Percentiles rank a stretch among this genome's conserved stretches.
Evolutionary conservation across 1,140 invertebrate species (phyloP).

Genomic region (Maniola jurtina): DNA sequence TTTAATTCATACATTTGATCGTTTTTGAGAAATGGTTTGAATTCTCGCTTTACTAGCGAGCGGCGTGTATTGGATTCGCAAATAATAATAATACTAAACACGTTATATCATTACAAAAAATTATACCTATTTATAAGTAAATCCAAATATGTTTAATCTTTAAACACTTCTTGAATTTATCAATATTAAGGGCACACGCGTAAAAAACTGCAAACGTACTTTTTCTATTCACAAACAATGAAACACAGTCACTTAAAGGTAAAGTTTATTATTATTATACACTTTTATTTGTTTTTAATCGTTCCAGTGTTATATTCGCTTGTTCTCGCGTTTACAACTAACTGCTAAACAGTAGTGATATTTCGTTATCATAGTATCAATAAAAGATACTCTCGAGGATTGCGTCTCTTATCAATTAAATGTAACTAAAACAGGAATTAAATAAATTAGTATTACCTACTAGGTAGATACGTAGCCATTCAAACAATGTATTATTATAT

Average conservation of each 20-base stretch:
- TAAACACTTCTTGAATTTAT: too few relatives aligned
- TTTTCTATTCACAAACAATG: background rate
- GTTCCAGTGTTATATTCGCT: conserved; percentile 29
- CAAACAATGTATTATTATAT: background rate
- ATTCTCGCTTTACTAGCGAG: too few relatives aligned
- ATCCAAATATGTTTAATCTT: too few relatives aligned
- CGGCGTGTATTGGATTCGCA: too few relatives aligned
- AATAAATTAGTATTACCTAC: conserved; percentile 29
- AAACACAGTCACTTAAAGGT: background rate
- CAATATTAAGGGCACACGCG: too few relatives aligned
- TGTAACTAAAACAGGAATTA: conserved; percentile 40
- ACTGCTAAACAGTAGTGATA: conserved; percentile 43
- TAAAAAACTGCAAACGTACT: too few relatives aligned
- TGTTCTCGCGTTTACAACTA: conserved; percentile 35
- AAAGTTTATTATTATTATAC: background rate
- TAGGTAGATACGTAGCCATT: background rate
- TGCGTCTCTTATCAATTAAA: conserved; percentile 57
- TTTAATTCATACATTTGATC: too few relatives aligned
- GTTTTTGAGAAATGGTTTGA: too few relatives aligned
- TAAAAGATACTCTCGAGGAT: conserved; percentile 60
- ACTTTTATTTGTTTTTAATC: background rate
- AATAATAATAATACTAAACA: too few relatives aligned
- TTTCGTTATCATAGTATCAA: conserved; percentile 65
- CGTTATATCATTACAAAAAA: too few relatives aligned
- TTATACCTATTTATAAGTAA: too few relatives aligned